Evolutionary conservation across 1,140 invertebrate genomes (phyloP).

Genomic region (Heliconius nattereri): DNA sequence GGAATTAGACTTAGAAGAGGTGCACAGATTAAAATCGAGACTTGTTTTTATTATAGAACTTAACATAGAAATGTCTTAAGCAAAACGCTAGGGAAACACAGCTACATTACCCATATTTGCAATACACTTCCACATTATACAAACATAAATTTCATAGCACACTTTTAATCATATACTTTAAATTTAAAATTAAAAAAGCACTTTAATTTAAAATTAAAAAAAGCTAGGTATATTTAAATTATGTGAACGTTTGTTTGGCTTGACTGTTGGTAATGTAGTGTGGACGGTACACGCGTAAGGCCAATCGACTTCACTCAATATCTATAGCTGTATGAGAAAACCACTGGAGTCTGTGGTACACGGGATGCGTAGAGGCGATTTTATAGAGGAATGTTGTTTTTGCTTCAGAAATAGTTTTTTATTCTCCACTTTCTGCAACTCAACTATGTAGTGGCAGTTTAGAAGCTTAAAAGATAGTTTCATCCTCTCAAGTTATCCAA

Average conservation of each 20-base stretch:
- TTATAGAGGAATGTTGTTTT: background rate
- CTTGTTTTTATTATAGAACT: too few relatives aligned
- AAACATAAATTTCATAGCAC: background rate
- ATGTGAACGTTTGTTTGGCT: background rate
- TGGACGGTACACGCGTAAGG: conserved; percentile 7
- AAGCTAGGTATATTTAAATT: background rate
- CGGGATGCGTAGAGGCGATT: background rate
- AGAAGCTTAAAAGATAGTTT: too few relatives aligned
- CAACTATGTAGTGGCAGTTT: too few relatives aligned
- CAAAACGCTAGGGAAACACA: background rate
- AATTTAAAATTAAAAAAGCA: background rate
- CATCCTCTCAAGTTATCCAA: too few relatives aligned
- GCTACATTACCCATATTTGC: background rate
- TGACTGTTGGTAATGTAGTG: conserved; percentile 9
- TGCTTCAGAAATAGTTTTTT: too few relatives aligned
- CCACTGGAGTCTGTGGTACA: background rate
- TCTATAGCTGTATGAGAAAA: conserved; percentile 20
- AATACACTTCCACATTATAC: background rate
- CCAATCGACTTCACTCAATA: conserved; percentile 31
- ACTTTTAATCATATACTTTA: background rate
- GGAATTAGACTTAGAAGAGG: too few relatives aligned
- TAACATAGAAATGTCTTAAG: background rate
- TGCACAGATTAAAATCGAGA: too few relatives aligned
- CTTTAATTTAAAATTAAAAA: background rate
- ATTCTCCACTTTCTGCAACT: too few relatives aligned